phyloP scores from a whole-genome alignment of 2,797 vertebrate genomes.

The Squalus acanthias region DNA sequence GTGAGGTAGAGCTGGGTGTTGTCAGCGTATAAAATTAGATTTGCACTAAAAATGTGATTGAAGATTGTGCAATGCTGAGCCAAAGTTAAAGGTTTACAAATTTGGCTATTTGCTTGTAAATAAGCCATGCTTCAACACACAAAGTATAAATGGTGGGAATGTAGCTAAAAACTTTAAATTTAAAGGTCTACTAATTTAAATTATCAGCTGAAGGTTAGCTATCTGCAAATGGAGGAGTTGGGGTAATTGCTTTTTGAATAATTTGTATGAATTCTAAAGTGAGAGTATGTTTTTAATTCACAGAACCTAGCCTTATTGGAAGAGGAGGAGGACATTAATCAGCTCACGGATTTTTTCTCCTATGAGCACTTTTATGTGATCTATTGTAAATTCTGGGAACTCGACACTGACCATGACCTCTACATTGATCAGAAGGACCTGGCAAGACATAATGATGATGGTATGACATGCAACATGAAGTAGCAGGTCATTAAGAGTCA shows the following conservation, averaged over 20 bases:
- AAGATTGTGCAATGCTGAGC: neutral
- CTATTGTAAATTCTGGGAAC: conserved; percentile 98
- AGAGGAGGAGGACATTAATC: conserved; percentile 88
- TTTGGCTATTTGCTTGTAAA: neutral
- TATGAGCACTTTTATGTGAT: conserved; percentile 98
- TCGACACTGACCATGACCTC: conserved; percentile 91
- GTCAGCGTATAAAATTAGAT: neutral
- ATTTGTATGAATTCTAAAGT: neutral
- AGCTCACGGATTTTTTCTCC: conserved; percentile 89
- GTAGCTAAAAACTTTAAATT: neutral
- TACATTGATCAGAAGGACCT: conserved; percentile 85
- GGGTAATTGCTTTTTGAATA: conserved; percentile 22
- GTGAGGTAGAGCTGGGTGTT: too few species aligned
- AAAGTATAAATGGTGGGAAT: neutral
- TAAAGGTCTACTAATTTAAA: neutral
- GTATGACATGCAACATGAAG: conserved; percentile 52
- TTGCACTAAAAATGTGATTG: too few species aligned
- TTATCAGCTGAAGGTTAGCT: neutral
- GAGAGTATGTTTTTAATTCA: conserved; percentile 38
- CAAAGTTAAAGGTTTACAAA: neutral
- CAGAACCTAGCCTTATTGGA: conserved; percentile 85
- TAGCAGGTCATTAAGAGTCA: conserved; percentile 29
- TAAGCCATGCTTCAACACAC: neutral
- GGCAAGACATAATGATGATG: conserved; percentile 83
- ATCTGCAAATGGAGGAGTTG: neutral